Evolutionary conservation across 2,888 invertebrate genomes (phyloP), one percentile per base, ranked within the genome.

Genomic region (Gymnoscelis rufifasciata): DNA sequence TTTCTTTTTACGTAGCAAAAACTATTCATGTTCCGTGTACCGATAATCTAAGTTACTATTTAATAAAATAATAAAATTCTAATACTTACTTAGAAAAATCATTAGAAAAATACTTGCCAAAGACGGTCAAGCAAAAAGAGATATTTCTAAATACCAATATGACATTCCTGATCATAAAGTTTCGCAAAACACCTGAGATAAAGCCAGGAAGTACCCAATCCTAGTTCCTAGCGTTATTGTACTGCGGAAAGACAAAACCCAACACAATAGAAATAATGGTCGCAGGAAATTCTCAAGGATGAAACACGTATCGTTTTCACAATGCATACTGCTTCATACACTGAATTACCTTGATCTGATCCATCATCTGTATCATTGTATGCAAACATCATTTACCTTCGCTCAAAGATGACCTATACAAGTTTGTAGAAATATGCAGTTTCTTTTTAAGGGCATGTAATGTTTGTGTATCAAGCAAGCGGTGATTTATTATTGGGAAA

Each of bases 231-330:
- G n/a, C 10, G 13, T 35, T 37, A 31, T 38, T 23, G 35, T 36
- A 36, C 11, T 23, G 45, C 46, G 38, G 33, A 50, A 43, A 41
- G 36, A 14, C 31, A 33, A 33, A 43, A 48, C 42, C 23, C 40
- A 52, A 51, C 52, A 60, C 59, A 59, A 57, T 59, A 48, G 56
- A 52, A 52, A 62, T 50, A 64, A 59, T 51, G 56, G 64, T 59
- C 45, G 42, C 58, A 56, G 58, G 44, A 56, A 63, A 59, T 51
- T 58, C 51, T 48, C 43, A 52, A 52, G 47, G 52, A 53, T 56
- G 47, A 60, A 43, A 47, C 7, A 35, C 19, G 35, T 56, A 55
- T 41, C 15, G 43, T 35, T 40, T 36, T 38, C 30, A 33, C 41
- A 36, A 39, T 37, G 38, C 43, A 46, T 43, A 38, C 35, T 35